phyloP scores from a whole-genome alignment of 2,797 vertebrate genomes.

The Acropternis orthonyx region DNA sequence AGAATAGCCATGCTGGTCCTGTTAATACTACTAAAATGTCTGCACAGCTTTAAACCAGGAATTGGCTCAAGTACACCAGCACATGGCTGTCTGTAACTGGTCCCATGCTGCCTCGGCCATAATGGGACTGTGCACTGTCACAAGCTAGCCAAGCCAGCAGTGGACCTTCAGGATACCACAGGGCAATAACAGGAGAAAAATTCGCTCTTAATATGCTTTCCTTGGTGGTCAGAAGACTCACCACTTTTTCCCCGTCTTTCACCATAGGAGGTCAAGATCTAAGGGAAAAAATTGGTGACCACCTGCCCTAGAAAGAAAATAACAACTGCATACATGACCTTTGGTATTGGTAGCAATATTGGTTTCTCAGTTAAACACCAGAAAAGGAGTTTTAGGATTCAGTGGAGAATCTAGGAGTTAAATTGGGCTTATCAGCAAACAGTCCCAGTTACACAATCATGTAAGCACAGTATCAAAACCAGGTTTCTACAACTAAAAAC shows the following conservation, averaged over 20 bases:
- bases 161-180: not conserved
- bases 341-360: not conserved
- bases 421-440: not conserved
- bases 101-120: rapidly evolving
- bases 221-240: rapidly evolving
- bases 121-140: rapidly evolving
- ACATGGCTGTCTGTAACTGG: not conserved
- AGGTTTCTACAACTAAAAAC: not conserved
- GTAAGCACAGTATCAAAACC: not conserved
- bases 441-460: not conserved
- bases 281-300: not conserved
- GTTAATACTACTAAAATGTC: not conserved
- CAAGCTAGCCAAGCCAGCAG: not conserved
- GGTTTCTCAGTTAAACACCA: not conserved
- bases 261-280: not conserved
- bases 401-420: not conserved
- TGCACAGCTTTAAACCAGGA: not conserved
- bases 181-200: not conserved
- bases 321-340: not conserved
- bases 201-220: not conserved
- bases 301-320: not conserved
- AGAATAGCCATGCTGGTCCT: not conserved
- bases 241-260: not conserved
- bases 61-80: not conserved
- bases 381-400: not conserved